Base-by-base conservation (phyloP, 2,888 invertebrate species). In the Chrysina gloriosa region DNA sequence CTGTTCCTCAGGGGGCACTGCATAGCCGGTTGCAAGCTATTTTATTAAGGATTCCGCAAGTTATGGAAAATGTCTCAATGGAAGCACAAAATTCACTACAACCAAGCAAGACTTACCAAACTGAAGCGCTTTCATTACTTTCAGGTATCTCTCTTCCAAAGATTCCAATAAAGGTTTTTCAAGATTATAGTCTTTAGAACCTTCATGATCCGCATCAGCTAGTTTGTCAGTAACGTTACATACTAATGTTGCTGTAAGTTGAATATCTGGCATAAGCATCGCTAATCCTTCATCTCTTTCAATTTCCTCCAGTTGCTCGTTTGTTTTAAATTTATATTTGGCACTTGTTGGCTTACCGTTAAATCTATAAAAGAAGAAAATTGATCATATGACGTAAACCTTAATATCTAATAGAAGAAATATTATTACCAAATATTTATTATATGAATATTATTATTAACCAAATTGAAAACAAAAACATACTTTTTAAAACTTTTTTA, bases 261-360 rank as follows among this genome's bases (percentile, higher is more conserved):
- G 95, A 78, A 96, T 96, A 79, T 96, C 96, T 0, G 95, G 95
- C 80, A 96, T 96, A 34, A 96, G 86, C 67, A 92, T 86, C 0
- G 96, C 95, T 54, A 96, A 84, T 0, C 96, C 96, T 80, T 96
- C 96, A 77, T 95, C 95, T 73, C 94, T 93, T 74, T 95, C 95
- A 25, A 91, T 89, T 70, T 94, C 91, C 34, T 89, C 89, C 29
- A 81, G 68, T 71, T 81, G 78, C 67, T 79, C 81, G 11, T 75
- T 61, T 80, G 78, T 63, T 73, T 78, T 78, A 11, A 75, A 72
- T 71, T 79, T 80, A 39, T 74, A 72, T 65, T 78, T 77, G 25
- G 71, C 67, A 67, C 70, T 76, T 19, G 74, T 50, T 1, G 72
- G 70, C 71, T 79, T 79, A 47, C 74, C 76, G 69, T 78, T 79